Conservation (phyloP, 2,888 invertebrate species). For the Darwinula stevensoni region DNA sequence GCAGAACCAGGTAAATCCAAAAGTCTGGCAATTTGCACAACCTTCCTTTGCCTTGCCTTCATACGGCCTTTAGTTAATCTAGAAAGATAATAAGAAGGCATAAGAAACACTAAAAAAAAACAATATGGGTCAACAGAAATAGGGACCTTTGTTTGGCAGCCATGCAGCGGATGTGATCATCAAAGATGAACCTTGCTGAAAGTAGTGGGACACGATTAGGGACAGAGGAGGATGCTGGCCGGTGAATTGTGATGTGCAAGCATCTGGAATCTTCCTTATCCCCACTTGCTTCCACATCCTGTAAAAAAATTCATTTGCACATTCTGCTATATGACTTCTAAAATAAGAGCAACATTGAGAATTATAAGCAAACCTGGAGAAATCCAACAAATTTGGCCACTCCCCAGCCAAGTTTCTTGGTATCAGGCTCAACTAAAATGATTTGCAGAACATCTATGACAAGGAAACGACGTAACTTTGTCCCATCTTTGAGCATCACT, state of each 20-base stretch:
- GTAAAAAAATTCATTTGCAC: slow-evolving; percentile 14
- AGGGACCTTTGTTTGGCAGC: slow-evolving; percentile 95
- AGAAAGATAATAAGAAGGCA: no score
- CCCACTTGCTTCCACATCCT: slow-evolving; percentile 79
- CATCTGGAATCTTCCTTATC: slow-evolving; percentile 91
- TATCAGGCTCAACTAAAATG: slow-evolving; percentile 89
- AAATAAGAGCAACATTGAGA: background rate
- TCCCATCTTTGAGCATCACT: slow-evolving; percentile 62
- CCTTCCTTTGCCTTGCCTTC: background rate
- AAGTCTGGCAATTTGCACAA: background rate
- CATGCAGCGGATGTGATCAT: slow-evolving; percentile 97
- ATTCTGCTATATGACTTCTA: background rate
- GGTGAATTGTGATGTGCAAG: slow-evolving; percentile 71
- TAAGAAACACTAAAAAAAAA: no score
- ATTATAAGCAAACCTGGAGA: slow-evolving; percentile 25
- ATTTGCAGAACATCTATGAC: slow-evolving; percentile 85
- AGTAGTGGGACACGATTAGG: slow-evolving; percentile 31
- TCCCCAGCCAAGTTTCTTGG: slow-evolving; percentile 81
- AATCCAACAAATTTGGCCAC: slow-evolving; percentile 87
- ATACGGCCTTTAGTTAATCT: background rate
- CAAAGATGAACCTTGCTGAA: slow-evolving; percentile 78
- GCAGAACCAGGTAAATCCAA: background rate
- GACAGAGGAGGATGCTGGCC: slow-evolving; percentile 25
- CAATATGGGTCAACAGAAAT: no score
- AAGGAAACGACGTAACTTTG: slow-evolving; percentile 45